Evolutionary conservation across 92 coral and sea anemone genomes (phyloP).

Genomic region (Desmophyllum pertusum): DNA sequence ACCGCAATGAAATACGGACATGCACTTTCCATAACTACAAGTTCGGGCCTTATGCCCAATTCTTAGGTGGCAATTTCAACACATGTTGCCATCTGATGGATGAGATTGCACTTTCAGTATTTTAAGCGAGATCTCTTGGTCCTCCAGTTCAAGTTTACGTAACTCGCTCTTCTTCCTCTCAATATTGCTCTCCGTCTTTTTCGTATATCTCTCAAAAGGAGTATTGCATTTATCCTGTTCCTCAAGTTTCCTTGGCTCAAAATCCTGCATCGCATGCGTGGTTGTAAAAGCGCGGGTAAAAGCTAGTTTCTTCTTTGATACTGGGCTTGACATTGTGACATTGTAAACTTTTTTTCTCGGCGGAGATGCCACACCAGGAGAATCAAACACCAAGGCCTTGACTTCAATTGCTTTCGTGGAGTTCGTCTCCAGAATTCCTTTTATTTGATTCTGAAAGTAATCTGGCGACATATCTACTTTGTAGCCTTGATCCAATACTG

Average conservation of each 20-base stretch:
- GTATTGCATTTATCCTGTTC: conserved; percentile 31
- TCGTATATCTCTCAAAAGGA: conserved; percentile 46
- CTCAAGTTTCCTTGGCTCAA: neutral
- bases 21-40: conserved; percentile 46
- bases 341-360: conserved; percentile 24
- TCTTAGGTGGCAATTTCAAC: conserved; percentile 60
- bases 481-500: conserved; percentile 38
- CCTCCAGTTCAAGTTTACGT: conserved; percentile 33
- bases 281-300: neutral
- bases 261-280: neutral
- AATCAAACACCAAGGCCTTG: conserved; percentile 36
- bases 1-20: conserved; percentile 51
- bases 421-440: conserved; percentile 30
- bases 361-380: conserved; percentile 41
- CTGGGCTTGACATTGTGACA: neutral
- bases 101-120: conserved; percentile 40
- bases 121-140: conserved; percentile 20
- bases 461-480: conserved; percentile 34
- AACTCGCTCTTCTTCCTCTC: conserved; percentile 45
- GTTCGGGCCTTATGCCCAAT: conserved; percentile 61
- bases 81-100: conserved; percentile 59
- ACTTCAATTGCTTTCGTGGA: conserved; percentile 40
- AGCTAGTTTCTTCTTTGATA: conserved; percentile 12
- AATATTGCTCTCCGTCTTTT: conserved; percentile 25
- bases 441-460: conserved; percentile 46